Conservation (phyloP, 2,888 invertebrate species). For the Linnaemya tessellans region DNA sequence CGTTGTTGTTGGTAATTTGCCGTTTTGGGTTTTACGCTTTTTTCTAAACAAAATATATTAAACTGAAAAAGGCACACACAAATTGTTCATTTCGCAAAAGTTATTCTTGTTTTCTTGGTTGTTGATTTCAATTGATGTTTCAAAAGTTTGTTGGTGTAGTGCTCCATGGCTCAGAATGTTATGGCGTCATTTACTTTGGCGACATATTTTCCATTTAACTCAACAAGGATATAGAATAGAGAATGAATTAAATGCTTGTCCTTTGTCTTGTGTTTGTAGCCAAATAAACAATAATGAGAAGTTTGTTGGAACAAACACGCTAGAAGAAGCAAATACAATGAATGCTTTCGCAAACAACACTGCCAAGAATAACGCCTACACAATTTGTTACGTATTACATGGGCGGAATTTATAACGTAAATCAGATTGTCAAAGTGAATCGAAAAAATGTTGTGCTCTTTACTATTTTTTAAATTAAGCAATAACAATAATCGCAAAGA, state of each 20-base stretch:
- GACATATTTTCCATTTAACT: constrained; percentile 67
- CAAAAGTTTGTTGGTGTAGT: constrained; percentile 45
- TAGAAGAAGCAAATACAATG: constrained; percentile 33
- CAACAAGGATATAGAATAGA: constrained; percentile 28
- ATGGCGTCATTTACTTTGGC: constrained; percentile 71
- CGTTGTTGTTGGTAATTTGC: background rate
- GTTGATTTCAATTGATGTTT: constrained; percentile 59
- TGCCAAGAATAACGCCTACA: constrained; percentile 69
- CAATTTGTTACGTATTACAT: constrained; percentile 54
- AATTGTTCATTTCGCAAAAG: constrained; percentile 39
- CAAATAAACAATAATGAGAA: constrained; percentile 56
- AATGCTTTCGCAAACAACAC: constrained; percentile 53
- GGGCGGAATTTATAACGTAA: constrained; percentile 45
- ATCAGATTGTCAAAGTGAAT: constrained; percentile 15
- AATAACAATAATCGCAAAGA: background rate
- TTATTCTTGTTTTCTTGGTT: constrained; percentile 45
- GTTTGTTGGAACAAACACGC: constrained; percentile 42
- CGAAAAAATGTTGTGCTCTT: background rate
- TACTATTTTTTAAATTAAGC: constrained; percentile 17
- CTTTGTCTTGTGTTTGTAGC: constrained; percentile 42
- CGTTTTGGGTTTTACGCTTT: background rate
- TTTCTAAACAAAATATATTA: constrained; percentile 29
- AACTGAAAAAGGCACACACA: constrained; percentile 24
- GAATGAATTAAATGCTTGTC: constrained; percentile 59
- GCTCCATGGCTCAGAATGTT: constrained; percentile 51